These are phyloP conservation scores for Motacilla alba DNA, from an alignment of 2,113 vertebrate genomes.

Conservation along the genomic window DNA sequence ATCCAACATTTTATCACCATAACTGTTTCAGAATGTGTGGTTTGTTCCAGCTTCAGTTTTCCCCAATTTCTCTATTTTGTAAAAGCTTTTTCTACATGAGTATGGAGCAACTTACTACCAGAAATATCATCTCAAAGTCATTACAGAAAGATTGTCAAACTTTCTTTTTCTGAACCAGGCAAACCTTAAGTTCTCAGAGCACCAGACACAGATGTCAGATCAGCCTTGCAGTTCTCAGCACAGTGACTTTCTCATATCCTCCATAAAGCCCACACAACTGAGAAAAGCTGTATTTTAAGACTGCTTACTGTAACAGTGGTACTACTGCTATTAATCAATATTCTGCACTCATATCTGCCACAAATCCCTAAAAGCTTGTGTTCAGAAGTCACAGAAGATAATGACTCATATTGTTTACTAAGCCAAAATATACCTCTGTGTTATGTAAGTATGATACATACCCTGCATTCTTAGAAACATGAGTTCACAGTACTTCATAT, in stretches of 20 bases:
- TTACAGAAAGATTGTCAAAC: not conserved
- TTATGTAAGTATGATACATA: not conserved
- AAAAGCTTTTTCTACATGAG: not conserved
- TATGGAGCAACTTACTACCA: not conserved
- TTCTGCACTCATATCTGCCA: not conserved
- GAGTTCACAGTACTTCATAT: not conserved
- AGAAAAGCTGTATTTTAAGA: not conserved
- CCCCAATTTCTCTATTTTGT: not conserved
- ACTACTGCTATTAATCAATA: not conserved
- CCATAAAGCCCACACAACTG: not conserved
- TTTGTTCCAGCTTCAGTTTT: not conserved
- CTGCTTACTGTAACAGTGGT: not conserved
- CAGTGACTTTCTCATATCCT: not conserved
- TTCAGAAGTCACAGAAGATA: not conserved
- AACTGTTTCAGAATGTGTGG: not conserved
- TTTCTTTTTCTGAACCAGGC: not conserved
- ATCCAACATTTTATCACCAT: not conserved
- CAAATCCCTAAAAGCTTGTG: not conserved
- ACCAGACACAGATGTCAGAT: not conserved
- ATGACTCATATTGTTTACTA: not conserved
- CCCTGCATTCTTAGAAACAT: not conserved
- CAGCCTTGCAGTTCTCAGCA: not conserved
- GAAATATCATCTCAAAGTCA: not conserved
- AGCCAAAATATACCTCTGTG: not conserved
- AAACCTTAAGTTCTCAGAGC: not conserved